Conservation (phyloP, 2,888 invertebrate species). For the Acronicta alni region DNA sequence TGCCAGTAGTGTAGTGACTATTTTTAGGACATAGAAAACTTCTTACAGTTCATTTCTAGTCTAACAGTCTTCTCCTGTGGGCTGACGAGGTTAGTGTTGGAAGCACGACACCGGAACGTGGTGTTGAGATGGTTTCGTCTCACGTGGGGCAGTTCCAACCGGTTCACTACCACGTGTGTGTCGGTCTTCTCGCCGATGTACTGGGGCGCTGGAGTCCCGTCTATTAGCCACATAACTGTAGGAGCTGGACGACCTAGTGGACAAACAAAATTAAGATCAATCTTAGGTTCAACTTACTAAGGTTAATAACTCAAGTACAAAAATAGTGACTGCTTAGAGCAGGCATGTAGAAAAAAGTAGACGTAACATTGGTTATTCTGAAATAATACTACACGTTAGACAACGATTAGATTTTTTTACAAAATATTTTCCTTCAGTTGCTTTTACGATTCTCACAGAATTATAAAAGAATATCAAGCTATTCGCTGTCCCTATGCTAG, state of each 20-base stretch:
- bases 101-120: conserved; percentile 96
- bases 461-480: no score
- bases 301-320: no score
- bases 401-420: no score
- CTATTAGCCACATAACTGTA: conserved; percentile 95
- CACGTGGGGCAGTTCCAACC: conserved; percentile 92
- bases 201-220: conserved; percentile 92
- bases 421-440: no score
- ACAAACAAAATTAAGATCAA: not conserved
- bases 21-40: not conserved
- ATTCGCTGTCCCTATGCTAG: no score
- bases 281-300: no score
- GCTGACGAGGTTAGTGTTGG: conserved; percentile 95
- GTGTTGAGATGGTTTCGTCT: conserved; percentile 94
- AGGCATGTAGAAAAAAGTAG: no score
- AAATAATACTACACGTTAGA: no score
- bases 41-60: conserved; percentile 95
- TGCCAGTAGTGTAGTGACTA: no score
- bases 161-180: conserved; percentile 94
- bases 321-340: no score
- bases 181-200: conserved; percentile 92
- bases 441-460: no score
- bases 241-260: conserved; percentile 94
- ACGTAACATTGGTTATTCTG: no score
- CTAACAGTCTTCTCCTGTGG: conserved; percentile 95